Conservation (phyloP, 2,797 vertebrate genomes). For the Odontamblyopus rebecca region DNA sequence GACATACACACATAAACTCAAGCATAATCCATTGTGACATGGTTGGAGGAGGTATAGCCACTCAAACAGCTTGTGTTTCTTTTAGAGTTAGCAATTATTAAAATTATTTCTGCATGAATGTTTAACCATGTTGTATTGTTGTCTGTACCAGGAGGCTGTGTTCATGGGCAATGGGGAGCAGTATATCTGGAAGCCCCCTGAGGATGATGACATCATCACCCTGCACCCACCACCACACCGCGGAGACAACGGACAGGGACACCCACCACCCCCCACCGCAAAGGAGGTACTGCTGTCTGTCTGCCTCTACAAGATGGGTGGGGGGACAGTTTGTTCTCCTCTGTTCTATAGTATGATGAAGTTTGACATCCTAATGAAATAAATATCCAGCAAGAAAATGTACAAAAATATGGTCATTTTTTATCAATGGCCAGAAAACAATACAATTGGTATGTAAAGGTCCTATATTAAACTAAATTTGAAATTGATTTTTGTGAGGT, state of each 20-base stretch:
- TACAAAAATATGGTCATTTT: not conserved
- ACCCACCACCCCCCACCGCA: constrained; percentile 64
- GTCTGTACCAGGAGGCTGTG: constrained; percentile 71
- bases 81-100: not conserved
- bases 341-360: constrained; percentile 23
- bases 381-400: not conserved
- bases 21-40: not conserved
- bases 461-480: too few relatives aligned
- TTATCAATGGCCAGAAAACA: too few relatives aligned
- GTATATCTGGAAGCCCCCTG: constrained; percentile 84
- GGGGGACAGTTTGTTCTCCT: constrained; percentile 26
- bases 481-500: too few relatives aligned
- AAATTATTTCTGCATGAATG: not conserved
- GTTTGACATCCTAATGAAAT: not conserved
- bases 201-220: constrained; percentile 78
- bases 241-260: constrained; percentile 68
- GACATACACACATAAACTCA: not conserved
- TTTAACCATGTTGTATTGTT: constrained; percentile 14
- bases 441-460: too few relatives aligned
- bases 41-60: constrained; percentile 16
- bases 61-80: constrained; percentile 6
- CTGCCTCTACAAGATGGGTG: constrained; percentile 13
- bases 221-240: constrained; percentile 65
- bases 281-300: constrained; percentile 70
- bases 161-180: constrained; percentile 84